These are phyloP conservation scores for Crocidura indochinensis DNA, from an alignment of 2,797 vertebrate genomes.

Conservation along the genomic window DNA sequence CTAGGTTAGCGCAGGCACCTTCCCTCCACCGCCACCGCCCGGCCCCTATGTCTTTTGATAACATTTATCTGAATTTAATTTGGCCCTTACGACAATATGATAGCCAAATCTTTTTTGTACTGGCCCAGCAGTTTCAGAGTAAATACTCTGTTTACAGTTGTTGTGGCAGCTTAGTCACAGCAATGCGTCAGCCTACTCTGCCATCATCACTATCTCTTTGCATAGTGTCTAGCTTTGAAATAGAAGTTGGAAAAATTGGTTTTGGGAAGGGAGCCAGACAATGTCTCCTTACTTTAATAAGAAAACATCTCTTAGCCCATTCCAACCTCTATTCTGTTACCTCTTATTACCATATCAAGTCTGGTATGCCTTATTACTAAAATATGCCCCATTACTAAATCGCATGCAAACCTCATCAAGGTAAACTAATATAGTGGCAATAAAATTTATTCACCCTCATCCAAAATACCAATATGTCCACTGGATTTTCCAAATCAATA, in stretches of 20 bases:
- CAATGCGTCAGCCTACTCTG: not conserved
- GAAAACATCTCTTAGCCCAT: not conserved
- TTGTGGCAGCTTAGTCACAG: slow-evolving; percentile 53
- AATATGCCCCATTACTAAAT: slow-evolving; percentile 43
- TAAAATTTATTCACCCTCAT: slow-evolving; percentile 21
- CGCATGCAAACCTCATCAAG: slow-evolving; percentile 57
- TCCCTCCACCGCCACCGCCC: no score
- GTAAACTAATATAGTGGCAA: slow-evolving; percentile 43
- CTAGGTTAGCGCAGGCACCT: no score
- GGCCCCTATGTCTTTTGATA: slow-evolving; percentile 51
- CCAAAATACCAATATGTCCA: not conserved
- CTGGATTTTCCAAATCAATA: not conserved
- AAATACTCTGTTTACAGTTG: slow-evolving; percentile 38
- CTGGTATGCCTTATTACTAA: not conserved
- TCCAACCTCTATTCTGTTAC: slow-evolving; percentile 39
- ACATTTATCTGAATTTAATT: slow-evolving; percentile 64
- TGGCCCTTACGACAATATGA: slow-evolving; percentile 44
- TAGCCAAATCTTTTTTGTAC: slow-evolving; percentile 56
- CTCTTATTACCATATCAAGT: slow-evolving; percentile 36
- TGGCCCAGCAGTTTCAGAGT: slow-evolving; percentile 28
- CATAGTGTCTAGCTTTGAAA: slow-evolving; percentile 69
- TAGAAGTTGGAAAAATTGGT: slow-evolving; percentile 50
- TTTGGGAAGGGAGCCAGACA: slow-evolving; percentile 59
- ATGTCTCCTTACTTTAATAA: slow-evolving; percentile 17
- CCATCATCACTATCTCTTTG: slow-evolving; percentile 55